phyloP scores from a whole-genome alignment of 2,888 invertebrate genomes.

The Tribolium freemani region DNA sequence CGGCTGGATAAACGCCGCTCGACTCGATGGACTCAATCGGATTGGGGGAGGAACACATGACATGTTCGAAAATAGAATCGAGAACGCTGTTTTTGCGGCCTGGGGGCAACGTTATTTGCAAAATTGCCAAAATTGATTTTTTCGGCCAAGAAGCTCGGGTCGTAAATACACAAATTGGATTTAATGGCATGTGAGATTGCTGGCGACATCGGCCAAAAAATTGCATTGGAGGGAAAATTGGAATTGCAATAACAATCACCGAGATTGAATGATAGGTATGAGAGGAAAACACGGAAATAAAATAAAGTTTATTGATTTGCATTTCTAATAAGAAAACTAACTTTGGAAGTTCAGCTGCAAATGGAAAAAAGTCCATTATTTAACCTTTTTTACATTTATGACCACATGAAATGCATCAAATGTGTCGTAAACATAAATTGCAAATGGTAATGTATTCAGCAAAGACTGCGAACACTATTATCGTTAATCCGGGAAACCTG shows the following conservation, averaged over 20 bases:
- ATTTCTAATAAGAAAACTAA: not conserved
- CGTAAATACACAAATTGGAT: not conserved
- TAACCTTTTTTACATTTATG: not conserved
- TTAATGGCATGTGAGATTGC: not conserved
- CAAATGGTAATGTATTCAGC: not conserved
- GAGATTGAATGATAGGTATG: not conserved
- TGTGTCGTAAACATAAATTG: not conserved
- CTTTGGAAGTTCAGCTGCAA: not conserved
- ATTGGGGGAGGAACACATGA: not conserved
- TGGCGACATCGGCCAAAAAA: not conserved
- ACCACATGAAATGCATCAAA: not conserved
- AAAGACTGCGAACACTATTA: not conserved
- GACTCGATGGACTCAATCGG: not conserved
- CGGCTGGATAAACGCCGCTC: not conserved
- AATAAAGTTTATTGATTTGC: not conserved
- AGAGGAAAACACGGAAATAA: not conserved
- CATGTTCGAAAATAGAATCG: not conserved
- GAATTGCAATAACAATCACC: not conserved
- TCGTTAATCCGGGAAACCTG: not conserved
- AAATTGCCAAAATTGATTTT: not conserved
- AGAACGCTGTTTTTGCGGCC: no score
- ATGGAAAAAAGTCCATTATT: not conserved
- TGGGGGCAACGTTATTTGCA: no score
- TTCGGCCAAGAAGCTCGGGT: not conserved
- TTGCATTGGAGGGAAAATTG: not conserved